These are phyloP conservation scores for Lasioglossum malachurum DNA, from an alignment of 2,888 invertebrate genomes.

Conservation along the genomic window DNA sequence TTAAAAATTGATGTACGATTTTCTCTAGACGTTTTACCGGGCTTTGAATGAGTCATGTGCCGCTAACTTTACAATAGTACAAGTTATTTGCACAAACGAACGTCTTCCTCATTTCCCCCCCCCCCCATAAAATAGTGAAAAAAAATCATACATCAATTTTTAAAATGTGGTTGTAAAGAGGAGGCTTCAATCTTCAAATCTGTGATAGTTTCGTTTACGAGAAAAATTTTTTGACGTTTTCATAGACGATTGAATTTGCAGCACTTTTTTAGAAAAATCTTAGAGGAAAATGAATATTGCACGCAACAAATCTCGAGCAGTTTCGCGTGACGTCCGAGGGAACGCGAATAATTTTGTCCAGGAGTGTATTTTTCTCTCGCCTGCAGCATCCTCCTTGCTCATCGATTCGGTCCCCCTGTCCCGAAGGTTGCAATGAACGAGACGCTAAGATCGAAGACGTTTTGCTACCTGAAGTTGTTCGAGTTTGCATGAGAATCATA, in stretches of 20 bases:
- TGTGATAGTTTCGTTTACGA: background rate
- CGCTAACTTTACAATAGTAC: too few relatives aligned
- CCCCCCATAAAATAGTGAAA: background rate
- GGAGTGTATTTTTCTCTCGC: background rate
- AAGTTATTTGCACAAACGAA: too few relatives aligned
- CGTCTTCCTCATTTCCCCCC: background rate
- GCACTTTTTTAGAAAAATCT: background rate
- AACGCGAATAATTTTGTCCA: conserved; percentile 2
- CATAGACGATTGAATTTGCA: background rate
- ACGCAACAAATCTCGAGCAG: too few relatives aligned
- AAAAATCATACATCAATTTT: background rate
- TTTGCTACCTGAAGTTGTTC: conserved; percentile 8
- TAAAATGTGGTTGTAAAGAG: background rate
- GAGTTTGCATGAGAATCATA: conserved; percentile 62
- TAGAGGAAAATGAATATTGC: background rate
- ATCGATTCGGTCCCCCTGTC: background rate
- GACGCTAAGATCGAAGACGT: conserved; percentile 15
- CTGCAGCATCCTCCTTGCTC: conserved; percentile 7
- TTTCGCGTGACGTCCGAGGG: background rate
- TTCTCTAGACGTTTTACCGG: too few relatives aligned
- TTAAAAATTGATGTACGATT: too few relatives aligned
- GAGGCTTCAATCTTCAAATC: background rate
- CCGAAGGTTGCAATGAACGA: conserved; percentile 22
- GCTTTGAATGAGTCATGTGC: too few relatives aligned
- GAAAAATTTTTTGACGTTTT: background rate